phyloP scores from a whole-genome alignment of 2,797 vertebrate genomes.

The Malacoraja senta region DNA sequence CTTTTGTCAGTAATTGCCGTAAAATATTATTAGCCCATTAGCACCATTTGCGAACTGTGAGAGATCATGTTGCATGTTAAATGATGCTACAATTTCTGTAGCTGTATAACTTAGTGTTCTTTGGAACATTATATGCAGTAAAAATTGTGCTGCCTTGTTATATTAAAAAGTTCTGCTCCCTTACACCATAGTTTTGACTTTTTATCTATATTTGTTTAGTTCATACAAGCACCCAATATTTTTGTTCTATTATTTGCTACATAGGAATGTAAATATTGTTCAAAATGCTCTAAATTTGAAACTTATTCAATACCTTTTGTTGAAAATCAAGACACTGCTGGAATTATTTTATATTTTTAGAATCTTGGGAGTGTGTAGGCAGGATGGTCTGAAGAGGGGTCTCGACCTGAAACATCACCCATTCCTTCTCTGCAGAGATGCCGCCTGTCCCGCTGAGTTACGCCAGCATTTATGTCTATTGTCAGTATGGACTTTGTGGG shows the following conservation, averaged over 20 bases:
- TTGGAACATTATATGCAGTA: no score
- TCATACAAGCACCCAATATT: background rate
- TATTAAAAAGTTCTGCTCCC: background rate
- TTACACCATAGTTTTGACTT: background rate
- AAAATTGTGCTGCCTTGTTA: no score
- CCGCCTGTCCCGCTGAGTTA: no score
- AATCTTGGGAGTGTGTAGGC: no score
- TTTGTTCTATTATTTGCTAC: background rate
- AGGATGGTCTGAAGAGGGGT: no score
- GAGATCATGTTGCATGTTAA: background rate
- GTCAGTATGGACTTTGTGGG: no score
- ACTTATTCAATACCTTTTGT: background rate
- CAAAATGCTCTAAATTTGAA: background rate
- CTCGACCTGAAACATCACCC: no score
- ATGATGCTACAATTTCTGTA: background rate
- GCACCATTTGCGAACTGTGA: background rate
- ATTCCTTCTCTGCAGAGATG: no score
- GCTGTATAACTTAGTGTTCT: background rate
- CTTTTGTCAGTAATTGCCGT: background rate
- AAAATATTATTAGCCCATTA: background rate
- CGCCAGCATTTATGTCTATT: no score
- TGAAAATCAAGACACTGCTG: no score
- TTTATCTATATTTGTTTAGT: background rate
- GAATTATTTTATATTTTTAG: no score
- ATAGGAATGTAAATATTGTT: slow-evolving; percentile 9